Percentiles rank a stretch among this genome's conserved stretches.
Conservation (phyloP, 2,888 invertebrate species). For the Adineta ricciae region DNA sequence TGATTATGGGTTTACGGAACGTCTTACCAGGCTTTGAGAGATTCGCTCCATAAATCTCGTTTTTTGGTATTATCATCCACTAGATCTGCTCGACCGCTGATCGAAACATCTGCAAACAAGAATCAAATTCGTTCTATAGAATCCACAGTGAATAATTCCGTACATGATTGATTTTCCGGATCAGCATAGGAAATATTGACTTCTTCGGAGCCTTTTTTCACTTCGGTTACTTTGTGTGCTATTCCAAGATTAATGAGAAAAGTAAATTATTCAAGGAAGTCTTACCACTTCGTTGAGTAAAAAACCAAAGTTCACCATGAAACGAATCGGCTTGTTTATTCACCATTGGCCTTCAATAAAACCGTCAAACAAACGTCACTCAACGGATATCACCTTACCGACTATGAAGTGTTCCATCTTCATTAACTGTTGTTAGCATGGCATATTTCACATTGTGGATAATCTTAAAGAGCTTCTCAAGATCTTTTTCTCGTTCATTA, state of each 20-base stretch:
- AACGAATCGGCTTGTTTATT: neutral
- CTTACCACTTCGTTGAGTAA: neutral
- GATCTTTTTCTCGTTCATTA: neutral
- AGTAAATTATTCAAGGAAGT: too few species aligned
- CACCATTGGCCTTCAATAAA: neutral
- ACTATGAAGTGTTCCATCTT: neutral
- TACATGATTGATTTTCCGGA: neutral
- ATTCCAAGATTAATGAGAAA: too few species aligned
- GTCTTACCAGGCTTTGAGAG: neutral
- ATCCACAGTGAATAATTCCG: neutral
- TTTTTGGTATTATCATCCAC: neutral
- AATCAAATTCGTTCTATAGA: neutral
- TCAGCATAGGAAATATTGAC: neutral
- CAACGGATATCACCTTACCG: neutral
- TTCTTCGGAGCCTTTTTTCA: neutral
- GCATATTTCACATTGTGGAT: neutral
- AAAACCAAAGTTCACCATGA: neutral
- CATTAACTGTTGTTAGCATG: neutral
- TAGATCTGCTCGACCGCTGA: neutral
- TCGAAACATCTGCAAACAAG: neutral
- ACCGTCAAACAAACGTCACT: neutral
- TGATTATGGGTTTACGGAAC: too few species aligned
- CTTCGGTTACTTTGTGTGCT: neutral
- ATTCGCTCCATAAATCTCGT: neutral
- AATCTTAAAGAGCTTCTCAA: neutral